phyloP scores from a whole-genome alignment of 2,888 invertebrate genomes.

The Branchipolynoe longqiensis region DNA sequence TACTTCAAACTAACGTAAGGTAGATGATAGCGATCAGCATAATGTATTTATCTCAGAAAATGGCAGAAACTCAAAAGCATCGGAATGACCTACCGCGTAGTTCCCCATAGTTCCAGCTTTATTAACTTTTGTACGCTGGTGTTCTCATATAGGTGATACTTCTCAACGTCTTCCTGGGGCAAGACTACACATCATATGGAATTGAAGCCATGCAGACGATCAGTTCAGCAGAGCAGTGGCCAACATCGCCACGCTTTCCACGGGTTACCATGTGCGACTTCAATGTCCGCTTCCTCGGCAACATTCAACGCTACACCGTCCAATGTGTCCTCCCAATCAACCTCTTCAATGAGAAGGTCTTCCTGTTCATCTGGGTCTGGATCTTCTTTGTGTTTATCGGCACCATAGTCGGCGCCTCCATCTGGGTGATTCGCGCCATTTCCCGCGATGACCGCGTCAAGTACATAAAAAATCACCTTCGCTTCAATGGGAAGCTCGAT shows the following conservation, averaged over 20 bases:
- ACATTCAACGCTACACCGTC: conserved; percentile 49
- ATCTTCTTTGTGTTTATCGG: conserved; percentile 9
- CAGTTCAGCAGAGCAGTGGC: conserved; percentile 79
- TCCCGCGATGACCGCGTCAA: not conserved
- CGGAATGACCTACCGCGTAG: too few relatives aligned
- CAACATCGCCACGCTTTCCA: conserved; percentile 79
- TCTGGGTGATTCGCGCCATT: conserved; percentile 15
- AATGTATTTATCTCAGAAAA: too few relatives aligned
- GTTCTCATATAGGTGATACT: too few relatives aligned
- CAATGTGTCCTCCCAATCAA: conserved; percentile 75
- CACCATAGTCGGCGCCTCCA: not conserved
- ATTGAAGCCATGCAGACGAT: conserved; percentile 82
- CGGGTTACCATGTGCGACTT: conserved; percentile 81
- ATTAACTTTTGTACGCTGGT: conserved; percentile 82
- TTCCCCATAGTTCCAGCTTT: too few relatives aligned
- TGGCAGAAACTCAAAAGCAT: too few relatives aligned
- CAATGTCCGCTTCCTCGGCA: conserved; percentile 64
- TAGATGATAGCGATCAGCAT: too few relatives aligned
- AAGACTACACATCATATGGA: conserved; percentile 80
- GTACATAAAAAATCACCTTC: conserved; percentile 40
- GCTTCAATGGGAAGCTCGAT: not conserved
- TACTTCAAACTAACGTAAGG: too few relatives aligned
- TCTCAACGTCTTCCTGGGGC: conserved; percentile 82
- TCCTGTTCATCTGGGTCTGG: conserved; percentile 53
- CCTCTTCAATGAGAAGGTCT: conserved; percentile 68